Base-by-base conservation (phyloP, 2,888 invertebrate species). In the Ectemnius cavifrons region DNA sequence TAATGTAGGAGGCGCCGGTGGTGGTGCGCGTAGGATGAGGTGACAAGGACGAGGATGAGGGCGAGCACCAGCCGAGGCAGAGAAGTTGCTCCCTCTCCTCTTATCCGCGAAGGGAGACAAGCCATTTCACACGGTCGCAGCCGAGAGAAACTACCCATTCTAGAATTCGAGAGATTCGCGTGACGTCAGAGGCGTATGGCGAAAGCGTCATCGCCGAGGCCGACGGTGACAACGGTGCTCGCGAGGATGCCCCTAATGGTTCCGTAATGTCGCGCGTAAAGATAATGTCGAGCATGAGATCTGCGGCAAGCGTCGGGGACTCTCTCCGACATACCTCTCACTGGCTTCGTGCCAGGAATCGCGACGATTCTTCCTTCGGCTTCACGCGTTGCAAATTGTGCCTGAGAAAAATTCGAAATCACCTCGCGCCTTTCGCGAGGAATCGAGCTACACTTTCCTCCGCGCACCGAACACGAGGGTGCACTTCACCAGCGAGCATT, bases 221-320 rank as follows among this genome's bases (percentile, higher is more conserved):
- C 71, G 74, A 79, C 75, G 68, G 59, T 67, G 69, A 49, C 75
- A 37, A 63, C 81, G 84, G 69, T 75, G 52, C 75, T 75, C 73
- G 56, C 61, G 61, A 68, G 77, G 75, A 63, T 71, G 77, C 71
- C 82, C 82, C 87, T 89, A 89, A 89, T 89, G 89, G 88, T 84
- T 85, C 84, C 80, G 80, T 87, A 89, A 88, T 89, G 88, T 81
- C 82, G 79, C 83, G 81, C 79, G 78, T 70, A 69, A 66, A 81
- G 87, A 89, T 88, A 89, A 89, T 89, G 37, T 37, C 87, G 88
- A 88, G 84, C 82, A 84, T 86, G 83, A 87, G 86, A 87, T 85
- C 86, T 78, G 77, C 81, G 73, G 64, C 72, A 71, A 79, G 57
- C 62, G 37, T 37, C 37, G 37, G 8, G 8, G 61, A 75, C 71